Evolutionary conservation across 1,140 invertebrate species (phyloP).

Genomic region (Campodea augens): DNA sequence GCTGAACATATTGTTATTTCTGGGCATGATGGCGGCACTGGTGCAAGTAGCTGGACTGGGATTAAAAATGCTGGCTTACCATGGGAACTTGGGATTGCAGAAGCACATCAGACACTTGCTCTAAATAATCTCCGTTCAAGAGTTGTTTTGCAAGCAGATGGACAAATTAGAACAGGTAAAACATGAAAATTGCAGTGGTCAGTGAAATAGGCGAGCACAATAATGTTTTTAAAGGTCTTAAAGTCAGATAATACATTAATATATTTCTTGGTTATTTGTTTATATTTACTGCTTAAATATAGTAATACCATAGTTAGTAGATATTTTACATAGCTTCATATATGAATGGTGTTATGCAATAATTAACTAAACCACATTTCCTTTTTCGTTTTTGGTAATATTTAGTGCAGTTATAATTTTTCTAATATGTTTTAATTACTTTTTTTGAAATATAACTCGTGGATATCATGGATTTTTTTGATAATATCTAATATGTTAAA

Average conservation of each 20-base stretch:
- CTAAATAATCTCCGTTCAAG: slow-evolving; percentile 89
- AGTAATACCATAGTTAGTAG: not conserved
- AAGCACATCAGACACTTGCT: slow-evolving; percentile 88
- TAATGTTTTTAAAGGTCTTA: too few relatives aligned
- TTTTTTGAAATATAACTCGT: too few relatives aligned
- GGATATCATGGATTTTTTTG: too few relatives aligned
- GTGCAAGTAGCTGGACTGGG: slow-evolving; percentile 92
- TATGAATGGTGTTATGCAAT: not conserved
- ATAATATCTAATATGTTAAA: too few relatives aligned
- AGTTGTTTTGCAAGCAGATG: slow-evolving; percentile 86
- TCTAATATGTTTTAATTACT: too few relatives aligned
- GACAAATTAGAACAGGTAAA: slow-evolving; percentile 63
- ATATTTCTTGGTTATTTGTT: slow-evolving; percentile 1
- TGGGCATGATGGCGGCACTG: slow-evolving; percentile 95
- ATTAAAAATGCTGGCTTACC: slow-evolving; percentile 89
- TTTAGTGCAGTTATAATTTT: too few relatives aligned
- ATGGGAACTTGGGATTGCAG: slow-evolving; percentile 92
- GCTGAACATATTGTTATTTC: slow-evolving; percentile 97
- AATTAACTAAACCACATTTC: too few relatives aligned
- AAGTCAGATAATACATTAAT: too few relatives aligned
- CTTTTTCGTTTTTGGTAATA: too few relatives aligned
- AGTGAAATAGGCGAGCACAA: slow-evolving; percentile 8
- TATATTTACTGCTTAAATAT: too few relatives aligned
- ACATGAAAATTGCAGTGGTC: slow-evolving; percentile 12
- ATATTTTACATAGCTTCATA: not conserved